Evolutionary conservation across 2,113 vertebrate species (phyloP), one percentile per base, ranked within the genome.

Genomic region (Catharus fuscescens): DNA sequence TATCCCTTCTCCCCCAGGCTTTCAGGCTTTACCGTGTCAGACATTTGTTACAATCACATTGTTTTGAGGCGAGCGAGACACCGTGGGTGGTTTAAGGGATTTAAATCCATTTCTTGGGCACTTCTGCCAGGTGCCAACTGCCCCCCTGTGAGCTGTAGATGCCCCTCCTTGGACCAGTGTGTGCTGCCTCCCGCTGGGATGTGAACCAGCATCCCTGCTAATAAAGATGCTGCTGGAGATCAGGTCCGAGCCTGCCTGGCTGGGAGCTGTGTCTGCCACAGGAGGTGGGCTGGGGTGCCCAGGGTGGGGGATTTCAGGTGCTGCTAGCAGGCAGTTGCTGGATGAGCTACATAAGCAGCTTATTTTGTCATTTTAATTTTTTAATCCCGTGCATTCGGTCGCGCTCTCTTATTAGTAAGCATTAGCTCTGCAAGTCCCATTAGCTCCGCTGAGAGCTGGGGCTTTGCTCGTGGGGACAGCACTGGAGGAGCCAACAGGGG

Each of bases 351-450:
- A 14, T 88, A 96, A 96, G 92, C 80, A 50, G 92, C 88, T 97
- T 96, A 97, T 95, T 94, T 95, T 96, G 95, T 95, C 92, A 88
- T 95, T 96, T 96, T 94, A 94, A 96, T 93, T 92, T 97, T 95
- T 96, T 94, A 97, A 96, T 96, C 96, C 85, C 23, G 1, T 3
- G 80, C 88, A 31, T 84, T 90, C 8, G 0, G 85, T 74, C 6
- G 32, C 31, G 28, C 77, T 78, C 72, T 69, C 88, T 86, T 67
- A 94, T 96, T 95, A 97, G 96, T 96, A 94, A 97, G 96, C 95
- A 96, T 97, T 96, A 97, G 74, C 96, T 93, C 66, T 29, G 25
- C 95, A 91, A 97, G 95, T 73, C 96, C 95, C 84, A 89, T 96
- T 94, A 96, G 77, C 64, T 86, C 65, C 8, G 3, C 91, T 40